Conservation (phyloP, 1,140 invertebrate species). For the Anastatus disparis region DNA sequence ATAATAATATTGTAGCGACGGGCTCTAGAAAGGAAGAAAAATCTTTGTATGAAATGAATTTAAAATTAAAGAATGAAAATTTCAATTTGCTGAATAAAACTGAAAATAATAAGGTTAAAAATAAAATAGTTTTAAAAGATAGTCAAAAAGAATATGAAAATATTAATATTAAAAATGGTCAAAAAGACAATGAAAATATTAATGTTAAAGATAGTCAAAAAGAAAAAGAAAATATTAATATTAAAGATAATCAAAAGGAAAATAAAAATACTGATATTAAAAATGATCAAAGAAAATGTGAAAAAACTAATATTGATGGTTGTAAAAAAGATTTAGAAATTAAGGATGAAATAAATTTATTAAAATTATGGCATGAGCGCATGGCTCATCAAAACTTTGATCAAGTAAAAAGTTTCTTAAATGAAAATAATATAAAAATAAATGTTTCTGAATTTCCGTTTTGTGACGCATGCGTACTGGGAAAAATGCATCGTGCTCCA, state of each 20-base stretch:
- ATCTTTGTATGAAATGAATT: background rate
- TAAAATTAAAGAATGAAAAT: background rate
- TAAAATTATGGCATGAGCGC: constrained; percentile 56
- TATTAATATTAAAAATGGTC: background rate
- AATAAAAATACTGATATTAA: too few relatives aligned
- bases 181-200: background rate
- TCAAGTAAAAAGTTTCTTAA: constrained; percentile 54
- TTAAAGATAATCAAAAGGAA: too few relatives aligned
- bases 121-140: background rate
- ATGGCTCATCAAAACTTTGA: constrained; percentile 60
- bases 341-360: background rate
- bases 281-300: too few relatives aligned
- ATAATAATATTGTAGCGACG: background rate
- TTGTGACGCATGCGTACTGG: constrained; percentile 56
- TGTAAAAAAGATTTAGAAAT: too few relatives aligned
- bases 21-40: background rate
- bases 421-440: constrained; percentile 48
- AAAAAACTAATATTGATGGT: too few relatives aligned
- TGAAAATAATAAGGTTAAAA: background rate
- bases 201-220: background rate
- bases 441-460: constrained; percentile 26
- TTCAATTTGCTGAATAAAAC: background rate
- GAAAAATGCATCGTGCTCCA: constrained; percentile 54
- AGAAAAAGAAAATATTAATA: background rate
- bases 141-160: background rate